Percentiles rank a stretch among this genome's conserved stretches.
Conservation (phyloP, 1,140 invertebrate species). For the Bombus turneri region DNA sequence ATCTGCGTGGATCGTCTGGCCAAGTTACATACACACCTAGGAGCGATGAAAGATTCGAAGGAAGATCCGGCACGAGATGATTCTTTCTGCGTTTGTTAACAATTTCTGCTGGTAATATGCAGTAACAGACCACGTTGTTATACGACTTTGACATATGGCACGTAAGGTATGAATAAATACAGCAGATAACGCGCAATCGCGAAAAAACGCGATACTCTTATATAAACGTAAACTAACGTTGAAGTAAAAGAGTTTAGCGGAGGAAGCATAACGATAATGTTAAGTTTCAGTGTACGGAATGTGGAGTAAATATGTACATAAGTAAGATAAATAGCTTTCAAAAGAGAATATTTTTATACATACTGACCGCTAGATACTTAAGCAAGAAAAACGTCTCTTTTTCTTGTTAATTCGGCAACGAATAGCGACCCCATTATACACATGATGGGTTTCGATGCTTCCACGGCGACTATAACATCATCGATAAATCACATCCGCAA, state of each 20-base stretch:
- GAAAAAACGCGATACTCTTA: constrained; percentile 26
- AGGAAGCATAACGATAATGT: not conserved
- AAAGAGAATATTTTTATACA: not conserved
- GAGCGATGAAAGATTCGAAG: not conserved
- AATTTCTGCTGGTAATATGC: not conserved
- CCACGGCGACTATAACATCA: not conserved
- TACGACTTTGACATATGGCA: not conserved
- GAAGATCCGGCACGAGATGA: not conserved
- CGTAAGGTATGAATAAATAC: not conserved
- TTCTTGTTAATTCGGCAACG: not conserved
- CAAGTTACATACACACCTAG: not conserved
- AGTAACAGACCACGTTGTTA: not conserved
- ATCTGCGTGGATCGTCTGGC: not conserved
- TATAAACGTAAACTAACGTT: not conserved
- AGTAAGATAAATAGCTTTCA: not conserved
- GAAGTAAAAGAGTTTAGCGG: not conserved
- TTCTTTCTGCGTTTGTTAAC: not conserved
- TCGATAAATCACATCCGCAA: constrained; percentile 23
- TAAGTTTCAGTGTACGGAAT: not conserved
- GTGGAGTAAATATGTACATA: not conserved
- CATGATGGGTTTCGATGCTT: not conserved
- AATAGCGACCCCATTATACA: too few species aligned
- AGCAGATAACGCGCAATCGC: not conserved
- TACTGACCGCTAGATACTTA: not conserved
- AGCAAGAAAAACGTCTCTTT: not conserved